Evolutionary conservation across 2,797 vertebrate species (phyloP), one percentile per base, ranked within the genome.

Genomic region (Chelon auratus): DNA sequence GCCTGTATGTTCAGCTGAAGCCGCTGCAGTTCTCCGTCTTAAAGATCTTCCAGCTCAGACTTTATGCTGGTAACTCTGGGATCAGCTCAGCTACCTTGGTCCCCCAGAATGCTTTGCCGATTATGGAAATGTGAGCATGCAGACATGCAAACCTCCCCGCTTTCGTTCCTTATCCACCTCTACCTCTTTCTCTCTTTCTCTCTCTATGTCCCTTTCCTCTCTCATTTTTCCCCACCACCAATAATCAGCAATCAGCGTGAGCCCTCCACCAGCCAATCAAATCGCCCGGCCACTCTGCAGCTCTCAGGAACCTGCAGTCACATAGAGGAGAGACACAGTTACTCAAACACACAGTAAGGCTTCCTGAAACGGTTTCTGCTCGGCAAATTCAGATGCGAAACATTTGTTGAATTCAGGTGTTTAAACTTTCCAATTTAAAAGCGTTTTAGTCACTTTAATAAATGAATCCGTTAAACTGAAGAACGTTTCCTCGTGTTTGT

Each of bases 301-400:
- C 94, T 92, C 97, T 99, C 98, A 99, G 97, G 97, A 98, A 99
- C 97, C 98, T 99, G 97, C 90, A 94, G 96, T 96, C 97, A 97
- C 95, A 97, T 94, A 95, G 94, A 95, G 94, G 93, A 96, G 95
- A 97, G 92, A 97, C 93, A 86, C 82, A 91, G 93, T 97, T 96
- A 97, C 94, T 88, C 33, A 0, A 24, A 37, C 15, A 45, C 43
- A 45, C 43, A 45, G 15, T 8, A 8, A 45, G 15, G 0, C 3
- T 33, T 33, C 7, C 30, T 33, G 7, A 7, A 33, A 33, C 30
- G 30, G 30, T 8, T 33, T 33, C 30, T 33, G 30, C 30, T 33
- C 30, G 30, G 7, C 30, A 7, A 33, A 33, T 8, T 33, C 30
- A 33, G 30, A 7, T 30, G 4, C 30, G 6, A 30, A 30, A 30